phyloP scores from a whole-genome alignment of 2,113 vertebrate genomes.

The Ascaphus truei region DNA sequence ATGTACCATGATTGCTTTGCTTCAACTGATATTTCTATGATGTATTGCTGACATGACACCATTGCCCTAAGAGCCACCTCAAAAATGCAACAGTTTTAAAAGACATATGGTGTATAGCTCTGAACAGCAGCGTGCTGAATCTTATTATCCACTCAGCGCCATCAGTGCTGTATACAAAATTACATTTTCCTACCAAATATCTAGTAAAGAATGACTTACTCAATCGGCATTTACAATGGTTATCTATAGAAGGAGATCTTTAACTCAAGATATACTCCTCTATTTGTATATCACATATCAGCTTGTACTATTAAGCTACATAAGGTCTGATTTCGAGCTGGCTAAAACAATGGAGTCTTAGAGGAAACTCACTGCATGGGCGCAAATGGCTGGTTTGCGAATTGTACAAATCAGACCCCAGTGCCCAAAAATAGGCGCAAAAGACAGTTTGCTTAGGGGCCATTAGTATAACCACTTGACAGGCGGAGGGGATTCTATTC shows the following conservation, averaged over 20 bases:
- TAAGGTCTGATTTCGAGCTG: too few relatives aligned
- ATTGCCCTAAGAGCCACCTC: slow-evolving; percentile 45
- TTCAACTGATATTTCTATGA: slow-evolving; percentile 43
- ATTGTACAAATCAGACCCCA: too few relatives aligned
- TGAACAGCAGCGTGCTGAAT: slow-evolving; percentile 54
- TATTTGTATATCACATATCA: too few relatives aligned
- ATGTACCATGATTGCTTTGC: slow-evolving; percentile 34
- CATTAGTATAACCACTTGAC: too few relatives aligned
- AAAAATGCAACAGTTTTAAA: slow-evolving; percentile 53
- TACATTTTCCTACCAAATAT: slow-evolving; percentile 43
- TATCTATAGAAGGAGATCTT: slow-evolving; percentile 3
- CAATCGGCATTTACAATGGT: not conserved
- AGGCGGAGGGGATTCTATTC: too few relatives aligned
- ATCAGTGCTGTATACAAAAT: slow-evolving; percentile 46
- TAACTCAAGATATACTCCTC: slow-evolving; percentile 1
- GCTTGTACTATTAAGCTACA: too few relatives aligned
- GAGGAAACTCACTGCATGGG: too few relatives aligned
- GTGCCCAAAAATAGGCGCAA: too few relatives aligned
- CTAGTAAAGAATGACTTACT: slow-evolving; percentile 38
- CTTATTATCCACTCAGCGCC: slow-evolving; percentile 75
- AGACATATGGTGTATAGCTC: slow-evolving; percentile 60
- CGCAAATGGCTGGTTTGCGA: too few relatives aligned
- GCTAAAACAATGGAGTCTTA: too few relatives aligned
- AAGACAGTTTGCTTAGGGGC: too few relatives aligned
- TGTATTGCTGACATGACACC: slow-evolving; percentile 45